Evolutionary conservation across 2,113 vertebrate genomes (phyloP).

Genomic region (Anthoscopus minutus): DNA sequence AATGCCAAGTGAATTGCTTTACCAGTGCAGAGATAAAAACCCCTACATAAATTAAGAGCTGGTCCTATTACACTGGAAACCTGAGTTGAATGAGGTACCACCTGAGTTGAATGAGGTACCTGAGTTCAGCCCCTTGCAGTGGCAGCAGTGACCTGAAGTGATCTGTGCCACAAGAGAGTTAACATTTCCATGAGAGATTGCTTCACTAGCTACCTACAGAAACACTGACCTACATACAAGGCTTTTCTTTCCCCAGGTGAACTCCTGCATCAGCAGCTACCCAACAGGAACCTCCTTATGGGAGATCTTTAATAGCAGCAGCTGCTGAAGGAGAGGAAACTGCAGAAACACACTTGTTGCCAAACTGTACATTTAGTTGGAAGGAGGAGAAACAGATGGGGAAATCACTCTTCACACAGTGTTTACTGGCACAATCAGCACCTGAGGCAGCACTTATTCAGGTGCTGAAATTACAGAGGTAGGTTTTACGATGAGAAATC

Average conservation of each 20-base stretch:
- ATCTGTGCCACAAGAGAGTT: not conserved
- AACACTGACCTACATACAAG: not conserved
- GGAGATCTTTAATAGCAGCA: conserved; percentile 8
- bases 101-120: not conserved
- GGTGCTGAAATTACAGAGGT: conserved; percentile 64
- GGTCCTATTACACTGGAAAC: not conserved
- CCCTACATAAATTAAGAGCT: not conserved
- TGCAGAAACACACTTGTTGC: not conserved
- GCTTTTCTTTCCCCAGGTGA: not conserved
- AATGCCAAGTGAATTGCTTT: not conserved
- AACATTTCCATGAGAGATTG: not conserved
- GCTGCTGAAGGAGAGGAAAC: not conserved
- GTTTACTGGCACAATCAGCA: conserved; percentile 35
- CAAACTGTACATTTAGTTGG: conserved; percentile 4
- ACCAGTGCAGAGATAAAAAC: not conserved
- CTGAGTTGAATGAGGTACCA: not conserved
- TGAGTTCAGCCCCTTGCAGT: not conserved
- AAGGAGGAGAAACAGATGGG: conserved; percentile 36
- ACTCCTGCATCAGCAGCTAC: not conserved
- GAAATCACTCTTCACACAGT: conserved; percentile 14
- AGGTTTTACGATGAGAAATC: conserved; percentile 41
- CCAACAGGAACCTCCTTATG: not conserved
- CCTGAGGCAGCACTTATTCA: conserved; percentile 41
- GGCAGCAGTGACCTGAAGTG: not conserved
- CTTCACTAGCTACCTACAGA: not conserved